Conservation (phyloP, 2,888 invertebrate species). For the Acleris sparsana region DNA sequence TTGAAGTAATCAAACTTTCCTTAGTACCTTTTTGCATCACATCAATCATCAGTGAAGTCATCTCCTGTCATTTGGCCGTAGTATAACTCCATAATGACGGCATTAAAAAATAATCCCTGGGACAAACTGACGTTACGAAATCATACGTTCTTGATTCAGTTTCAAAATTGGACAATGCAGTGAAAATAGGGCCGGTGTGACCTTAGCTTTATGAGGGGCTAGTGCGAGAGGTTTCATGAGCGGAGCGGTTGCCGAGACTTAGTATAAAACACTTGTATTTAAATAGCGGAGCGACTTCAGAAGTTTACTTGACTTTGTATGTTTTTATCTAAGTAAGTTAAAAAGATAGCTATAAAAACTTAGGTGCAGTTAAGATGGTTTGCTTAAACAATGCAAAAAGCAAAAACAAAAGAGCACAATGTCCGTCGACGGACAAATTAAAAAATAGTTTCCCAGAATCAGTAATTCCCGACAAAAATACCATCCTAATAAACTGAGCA, state of each 20-base stretch:
- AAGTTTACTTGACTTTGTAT: too few relatives aligned
- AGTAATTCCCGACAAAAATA: too few relatives aligned
- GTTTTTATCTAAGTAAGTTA: too few relatives aligned
- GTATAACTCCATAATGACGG: constrained; percentile 21
- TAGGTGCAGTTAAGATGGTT: too few relatives aligned
- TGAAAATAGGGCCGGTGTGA: constrained; percentile 41
- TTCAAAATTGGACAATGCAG: constrained; percentile 43
- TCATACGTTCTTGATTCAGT: constrained; percentile 37
- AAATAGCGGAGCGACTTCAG: too few relatives aligned
- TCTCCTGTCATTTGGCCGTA: constrained; percentile 18
- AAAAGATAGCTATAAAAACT: too few relatives aligned
- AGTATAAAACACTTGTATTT: too few relatives aligned
- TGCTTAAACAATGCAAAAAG: too few relatives aligned
- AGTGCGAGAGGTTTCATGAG: constrained; percentile 35
- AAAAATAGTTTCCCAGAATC: too few relatives aligned
- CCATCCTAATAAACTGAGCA: background rate
- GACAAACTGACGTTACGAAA: constrained; percentile 29
- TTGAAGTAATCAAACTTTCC: too few relatives aligned
- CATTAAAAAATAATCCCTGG: constrained; percentile 27
- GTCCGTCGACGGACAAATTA: too few relatives aligned
- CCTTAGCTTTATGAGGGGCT: constrained; percentile 36
- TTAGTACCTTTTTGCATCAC: constrained; percentile 12
- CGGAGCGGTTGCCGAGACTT: background rate
- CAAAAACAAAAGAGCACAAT: too few relatives aligned
- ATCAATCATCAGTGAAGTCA: constrained; percentile 21